Evolutionary conservation across 2,113 vertebrate genomes (phyloP).

Genomic region (Pedionomus torquatus): DNA sequence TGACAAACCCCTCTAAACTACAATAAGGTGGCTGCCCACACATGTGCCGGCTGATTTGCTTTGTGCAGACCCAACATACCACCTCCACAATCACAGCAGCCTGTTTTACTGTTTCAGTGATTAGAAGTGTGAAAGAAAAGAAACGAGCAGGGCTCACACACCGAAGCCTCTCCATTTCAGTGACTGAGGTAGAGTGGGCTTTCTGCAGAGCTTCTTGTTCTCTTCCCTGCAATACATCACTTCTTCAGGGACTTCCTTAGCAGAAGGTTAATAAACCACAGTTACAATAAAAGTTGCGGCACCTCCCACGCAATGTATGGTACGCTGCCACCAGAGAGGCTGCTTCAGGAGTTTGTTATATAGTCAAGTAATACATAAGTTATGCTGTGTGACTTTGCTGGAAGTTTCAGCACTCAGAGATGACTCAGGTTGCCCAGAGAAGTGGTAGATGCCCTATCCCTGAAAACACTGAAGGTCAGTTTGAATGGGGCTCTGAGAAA

Average conservation of each 20-base stretch:
- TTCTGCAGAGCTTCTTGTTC: not conserved
- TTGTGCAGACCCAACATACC: conserved; percentile 54
- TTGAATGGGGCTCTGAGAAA: not conserved
- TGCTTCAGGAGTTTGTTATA: not conserved
- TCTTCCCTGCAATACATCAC: not conserved
- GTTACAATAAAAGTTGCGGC: not conserved
- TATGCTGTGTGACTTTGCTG: not conserved
- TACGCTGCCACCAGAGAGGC: not conserved
- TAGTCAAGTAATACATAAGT: not conserved
- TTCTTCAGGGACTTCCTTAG: not conserved
- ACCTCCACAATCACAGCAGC: conserved; percentile 61
- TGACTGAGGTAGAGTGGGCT: not conserved
- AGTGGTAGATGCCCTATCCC: not conserved
- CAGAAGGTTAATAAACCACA: not conserved
- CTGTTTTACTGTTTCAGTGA: conserved; percentile 50
- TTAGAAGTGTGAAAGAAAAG: conserved; percentile 29
- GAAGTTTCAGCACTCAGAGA: not conserved
- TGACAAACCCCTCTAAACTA: conserved; percentile 25
- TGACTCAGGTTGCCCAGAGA: not conserved
- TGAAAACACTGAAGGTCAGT: not conserved
- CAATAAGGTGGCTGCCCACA: conserved; percentile 56
- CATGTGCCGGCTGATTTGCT: conserved; percentile 46
- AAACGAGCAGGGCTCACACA: not conserved
- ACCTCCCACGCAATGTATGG: not conserved
- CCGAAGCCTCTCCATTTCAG: not conserved